Conservation (phyloP, 2,888 invertebrate species). For the Melieria omissa region DNA sequence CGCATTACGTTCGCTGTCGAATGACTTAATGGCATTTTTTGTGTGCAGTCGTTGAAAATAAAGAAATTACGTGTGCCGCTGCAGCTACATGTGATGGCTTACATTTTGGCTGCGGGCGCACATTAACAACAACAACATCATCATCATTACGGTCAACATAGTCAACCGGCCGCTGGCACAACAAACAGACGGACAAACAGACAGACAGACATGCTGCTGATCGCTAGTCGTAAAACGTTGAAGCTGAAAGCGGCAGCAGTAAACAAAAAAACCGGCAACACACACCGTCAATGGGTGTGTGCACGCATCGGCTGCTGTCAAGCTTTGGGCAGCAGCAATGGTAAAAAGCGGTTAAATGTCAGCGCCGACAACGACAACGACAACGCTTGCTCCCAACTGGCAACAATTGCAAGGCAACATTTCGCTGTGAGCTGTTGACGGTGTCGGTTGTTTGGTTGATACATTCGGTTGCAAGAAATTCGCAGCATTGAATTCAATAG, state of each 20-base stretch:
- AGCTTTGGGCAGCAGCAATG: neutral
- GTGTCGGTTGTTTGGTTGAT: conserved; percentile 43
- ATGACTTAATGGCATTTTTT: conserved; percentile 9
- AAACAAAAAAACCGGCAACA: neutral
- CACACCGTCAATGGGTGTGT: neutral
- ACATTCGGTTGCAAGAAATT: neutral
- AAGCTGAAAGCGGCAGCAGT: neutral
- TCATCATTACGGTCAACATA: neutral
- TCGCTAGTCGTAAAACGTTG: too few relatives aligned
- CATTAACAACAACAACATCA: neutral
- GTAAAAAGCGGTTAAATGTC: neutral
- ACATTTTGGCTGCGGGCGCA: neutral
- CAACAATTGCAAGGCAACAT: conserved; percentile 44
- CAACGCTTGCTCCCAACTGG: conserved; percentile 46
- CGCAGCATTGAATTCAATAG: conserved; percentile 24
- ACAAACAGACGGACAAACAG: neutral
- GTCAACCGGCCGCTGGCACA: neutral
- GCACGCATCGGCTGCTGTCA: neutral
- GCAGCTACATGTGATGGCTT: neutral
- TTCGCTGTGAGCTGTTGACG: conserved; percentile 48
- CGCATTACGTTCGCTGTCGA: neutral
- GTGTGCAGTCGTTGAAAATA: conserved; percentile 1
- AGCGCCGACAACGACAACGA: conserved; percentile 17
- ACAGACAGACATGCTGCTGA: neutral
- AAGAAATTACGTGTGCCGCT: conserved; percentile 7